Conservation (phyloP, 2,888 invertebrate species). For the Tinea semifulvella region DNA sequence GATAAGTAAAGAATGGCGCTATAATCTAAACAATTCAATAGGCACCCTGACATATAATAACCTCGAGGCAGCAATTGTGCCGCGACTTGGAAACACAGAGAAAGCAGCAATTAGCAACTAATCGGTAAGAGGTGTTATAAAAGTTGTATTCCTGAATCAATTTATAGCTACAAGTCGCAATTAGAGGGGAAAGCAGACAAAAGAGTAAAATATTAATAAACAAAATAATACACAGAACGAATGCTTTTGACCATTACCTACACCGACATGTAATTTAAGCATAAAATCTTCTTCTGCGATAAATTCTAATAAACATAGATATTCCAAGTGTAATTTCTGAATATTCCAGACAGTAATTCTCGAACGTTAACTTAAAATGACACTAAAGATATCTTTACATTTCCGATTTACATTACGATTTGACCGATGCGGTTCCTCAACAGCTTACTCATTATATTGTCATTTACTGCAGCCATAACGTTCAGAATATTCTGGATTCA, state of each 20-base stretch:
- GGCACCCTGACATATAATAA: background rate
- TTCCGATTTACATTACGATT: background rate
- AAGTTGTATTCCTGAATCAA: conserved; percentile 55
- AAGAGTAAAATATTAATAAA: conserved; percentile 23
- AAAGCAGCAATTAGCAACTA: conserved; percentile 57
- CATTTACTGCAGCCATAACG: background rate
- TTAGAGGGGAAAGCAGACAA: conserved; percentile 60
- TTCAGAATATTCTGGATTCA: conserved; percentile 23
- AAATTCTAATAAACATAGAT: no score
- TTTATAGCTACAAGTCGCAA: conserved; percentile 57
- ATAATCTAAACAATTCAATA: conserved; percentile 6
- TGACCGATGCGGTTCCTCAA: no score
- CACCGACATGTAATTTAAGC: no score
- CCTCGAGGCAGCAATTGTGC: conserved; percentile 33
- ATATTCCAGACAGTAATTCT: no score
- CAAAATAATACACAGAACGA: conserved; percentile 5
- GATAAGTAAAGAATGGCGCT: no score
- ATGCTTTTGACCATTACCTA: no score
- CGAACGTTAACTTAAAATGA: no score
- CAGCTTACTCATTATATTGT: background rate
- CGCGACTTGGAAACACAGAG: conserved; percentile 40
- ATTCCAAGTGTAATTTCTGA: no score
- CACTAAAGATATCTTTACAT: background rate
- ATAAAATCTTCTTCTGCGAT: no score
- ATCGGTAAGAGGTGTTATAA: conserved; percentile 53